Evolutionary conservation across 1,140 invertebrate species (phyloP), one percentile per base, ranked within the genome.

Genomic region (Lepidurus arcticus): DNA sequence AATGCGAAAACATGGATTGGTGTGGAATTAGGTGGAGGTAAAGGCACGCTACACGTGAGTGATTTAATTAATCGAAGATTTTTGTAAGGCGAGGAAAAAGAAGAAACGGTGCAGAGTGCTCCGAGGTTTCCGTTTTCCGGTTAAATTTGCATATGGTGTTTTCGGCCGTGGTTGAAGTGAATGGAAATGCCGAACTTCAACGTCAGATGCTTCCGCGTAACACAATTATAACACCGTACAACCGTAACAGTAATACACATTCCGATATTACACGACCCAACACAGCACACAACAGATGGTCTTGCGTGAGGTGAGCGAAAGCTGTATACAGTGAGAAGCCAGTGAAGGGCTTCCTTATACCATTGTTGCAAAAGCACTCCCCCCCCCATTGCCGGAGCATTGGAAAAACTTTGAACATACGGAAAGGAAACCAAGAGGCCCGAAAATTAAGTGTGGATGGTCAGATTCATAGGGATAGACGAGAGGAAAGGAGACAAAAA

Each of bases 81-180:
- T 65, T 21, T 65, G 16, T 1, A 21, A 65, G 53, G 4, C 0
- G 53, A 10, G 21, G 53, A 13, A 65, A 21, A 13, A 7, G 53
- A 65, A 65, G 53, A 13, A 65, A 21, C 53, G 53, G 53, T 65
- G 53, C 7, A 11, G 7, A 65, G 53, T 65, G n/a, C 13, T 65
- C 53, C 13, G 53, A 65, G 53, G 53, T 65, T 65, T 65, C 53
- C 53, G 53, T 65, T 65, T 65, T 65, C n/a, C 53, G 16, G 53
- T 21, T 65, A 13, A 34, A 65, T 65, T n/a, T 65, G 53, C 53
- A 65, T 13, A 65, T 65, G 53, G 53, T 65, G 53, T 65, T 65
- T 65, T 13, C 4, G n/a, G 53, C 21, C 3, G 53, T 65, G 53
- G 53, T 65, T 65, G 16, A n/a, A 13, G 53, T 65, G 53, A 65